Base-by-base conservation (phyloP, 2,797 vertebrate genomes). In the Taeniopygia guttata region DNA sequence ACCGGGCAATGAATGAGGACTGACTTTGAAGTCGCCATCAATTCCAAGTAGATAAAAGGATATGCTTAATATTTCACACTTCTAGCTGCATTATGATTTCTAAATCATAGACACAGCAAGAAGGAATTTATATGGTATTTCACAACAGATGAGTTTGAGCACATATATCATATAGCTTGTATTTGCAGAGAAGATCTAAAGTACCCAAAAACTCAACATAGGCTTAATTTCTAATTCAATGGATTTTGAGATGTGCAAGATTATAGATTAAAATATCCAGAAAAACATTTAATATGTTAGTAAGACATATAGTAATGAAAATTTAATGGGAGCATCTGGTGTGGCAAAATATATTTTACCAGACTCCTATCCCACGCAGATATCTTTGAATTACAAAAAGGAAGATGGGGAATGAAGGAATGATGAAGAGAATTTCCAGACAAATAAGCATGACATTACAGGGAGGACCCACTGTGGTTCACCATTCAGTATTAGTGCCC, bases 21-120 rank as follows among this genome's bases (percentile, higher is more conserved):
- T 84, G 92, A 77, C 87, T 96, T 62, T 93, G 84, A 94, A 97
- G 48, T 84, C 11, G 7, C 70, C 42, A 64, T 94, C 93, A 93
- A 92, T 89, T 86, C 91, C 83, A 96, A 94, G 89, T 70, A 73
- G 73, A 93, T 76, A 72, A 88, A 97, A 86, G 17, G 58, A 93
- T 83, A 78, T 91, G 21, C 66, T 95, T 95, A 91, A 74, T 96
- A 90, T 85, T 91, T 93, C 83, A 90, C n/a, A 83, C 26, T 93
- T 77, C 23, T 67, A 38, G 82, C 42, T 75, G 52, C 19, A 64
- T 90, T 93, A 66, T 0, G 3, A 94, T 79, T 96, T 74, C 91
- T 72, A 93, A 96, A 91, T 84, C 45, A 38, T 23, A 80, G 32
- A 64, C 34, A 90, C 9, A 69, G 62, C 27, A 88, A 89, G 64